phyloP scores from a whole-genome alignment of 2,797 vertebrate species.

The Capromys pilorides region DNA sequence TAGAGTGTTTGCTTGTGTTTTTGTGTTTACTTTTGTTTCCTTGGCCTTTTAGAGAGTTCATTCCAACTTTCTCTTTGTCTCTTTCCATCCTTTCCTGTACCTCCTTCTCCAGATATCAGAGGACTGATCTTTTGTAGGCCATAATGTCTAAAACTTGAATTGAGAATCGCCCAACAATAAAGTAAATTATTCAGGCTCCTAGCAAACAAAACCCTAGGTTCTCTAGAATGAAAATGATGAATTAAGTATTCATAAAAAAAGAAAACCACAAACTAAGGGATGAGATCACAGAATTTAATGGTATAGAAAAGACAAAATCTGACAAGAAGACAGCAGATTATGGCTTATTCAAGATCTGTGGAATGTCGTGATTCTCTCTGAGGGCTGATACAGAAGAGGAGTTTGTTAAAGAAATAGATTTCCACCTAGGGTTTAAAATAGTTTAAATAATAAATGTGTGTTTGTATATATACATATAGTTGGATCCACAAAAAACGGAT shows the following conservation, averaged over 20 bases:
- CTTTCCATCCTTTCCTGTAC: neutral
- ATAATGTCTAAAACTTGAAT: neutral
- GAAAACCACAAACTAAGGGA: neutral
- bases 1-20: neutral
- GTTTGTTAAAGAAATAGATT: conserved; percentile 42
- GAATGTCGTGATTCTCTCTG: neutral
- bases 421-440: conserved; percentile 63
- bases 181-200: neutral
- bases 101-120: neutral
- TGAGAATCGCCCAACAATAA: neutral
- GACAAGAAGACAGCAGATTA: neutral
- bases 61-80: neutral
- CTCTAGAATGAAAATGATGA: conserved; percentile 11
- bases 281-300: conserved; percentile 60
- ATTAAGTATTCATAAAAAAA: neutral
- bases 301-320: conserved; percentile 4
- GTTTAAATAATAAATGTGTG: neutral
- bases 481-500: neutral
- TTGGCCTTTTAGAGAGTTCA: neutral
- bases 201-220: neutral
- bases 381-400: neutral
- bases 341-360: neutral
- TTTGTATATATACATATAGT: neutral
- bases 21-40: neutral
- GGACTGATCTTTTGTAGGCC: neutral